Conservation (phyloP, 2,113 vertebrate species). For the Sporophila hypoxantha region DNA sequence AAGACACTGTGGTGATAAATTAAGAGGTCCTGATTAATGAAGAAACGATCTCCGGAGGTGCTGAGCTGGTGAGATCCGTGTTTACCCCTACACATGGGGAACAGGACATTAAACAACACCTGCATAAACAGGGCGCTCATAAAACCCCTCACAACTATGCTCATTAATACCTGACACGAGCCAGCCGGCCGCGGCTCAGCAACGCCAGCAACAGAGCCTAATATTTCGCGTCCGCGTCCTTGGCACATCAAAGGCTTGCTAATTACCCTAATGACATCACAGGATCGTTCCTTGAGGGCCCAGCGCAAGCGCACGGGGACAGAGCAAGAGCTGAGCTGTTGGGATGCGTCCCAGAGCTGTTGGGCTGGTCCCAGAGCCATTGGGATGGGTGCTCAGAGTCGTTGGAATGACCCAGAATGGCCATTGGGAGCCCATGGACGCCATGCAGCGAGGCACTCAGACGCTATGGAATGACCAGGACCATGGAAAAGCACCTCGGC, state of each 20-base stretch:
- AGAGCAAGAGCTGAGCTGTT: neutral
- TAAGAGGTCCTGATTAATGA: neutral
- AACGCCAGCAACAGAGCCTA: neutral
- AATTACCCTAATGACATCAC: neutral
- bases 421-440: too few relatives aligned
- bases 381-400: accelerated
- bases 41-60: neutral
- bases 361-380: accelerated
- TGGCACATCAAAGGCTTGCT: neutral
- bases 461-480: too few relatives aligned
- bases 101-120: neutral
- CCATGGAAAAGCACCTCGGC: too few relatives aligned
- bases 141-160: neutral
- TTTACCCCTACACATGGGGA: neutral
- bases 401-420: too few relatives aligned
- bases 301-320: neutral
- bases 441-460: too few relatives aligned
- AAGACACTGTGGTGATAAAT: neutral
- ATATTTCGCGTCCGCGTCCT: neutral
- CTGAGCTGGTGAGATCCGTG: neutral
- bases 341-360: too few relatives aligned
- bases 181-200: neutral
- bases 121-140: neutral
- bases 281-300: neutral
- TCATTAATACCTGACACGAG: neutral